Evolutionary conservation across 2,888 invertebrate genomes (phyloP).

Genomic region (Caprella mutica): DNA sequence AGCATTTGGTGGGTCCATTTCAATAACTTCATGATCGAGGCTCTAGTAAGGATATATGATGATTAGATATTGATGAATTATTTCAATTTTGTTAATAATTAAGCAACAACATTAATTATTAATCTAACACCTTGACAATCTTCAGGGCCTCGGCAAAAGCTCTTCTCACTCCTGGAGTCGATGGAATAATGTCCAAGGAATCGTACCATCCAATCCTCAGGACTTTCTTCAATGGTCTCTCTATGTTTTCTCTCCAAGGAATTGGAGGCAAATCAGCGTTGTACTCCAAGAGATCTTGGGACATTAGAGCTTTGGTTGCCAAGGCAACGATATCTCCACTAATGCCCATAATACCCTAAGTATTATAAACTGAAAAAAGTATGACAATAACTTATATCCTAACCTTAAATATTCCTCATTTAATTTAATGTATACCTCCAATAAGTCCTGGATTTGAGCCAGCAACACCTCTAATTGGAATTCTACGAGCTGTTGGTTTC

Average conservation of each 20-base stretch:
- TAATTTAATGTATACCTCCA: too few species aligned
- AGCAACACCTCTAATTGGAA: constrained; percentile 35
- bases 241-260: constrained; percentile 2
- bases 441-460: background rate
- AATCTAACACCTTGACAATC: constrained; percentile 36
- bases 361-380: background rate
- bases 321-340: background rate
- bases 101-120: too few species aligned
- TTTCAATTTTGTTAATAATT: too few species aligned
- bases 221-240: background rate
- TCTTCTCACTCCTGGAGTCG: constrained; percentile 39
- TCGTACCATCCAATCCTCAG: constrained; percentile 19
- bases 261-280: background rate
- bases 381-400: too few species aligned
- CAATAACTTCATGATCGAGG: too few species aligned
- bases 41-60: too few species aligned
- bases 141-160: constrained; percentile 37
- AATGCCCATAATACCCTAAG: background rate
- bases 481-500: constrained; percentile 41
- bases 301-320: background rate
- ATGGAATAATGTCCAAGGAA: constrained; percentile 36
- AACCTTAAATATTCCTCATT: too few species aligned
- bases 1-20: too few species aligned
- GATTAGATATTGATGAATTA: too few species aligned
- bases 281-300: background rate